Conservation (phyloP, 2,797 vertebrate species). For the Apodemus agrarius region DNA sequence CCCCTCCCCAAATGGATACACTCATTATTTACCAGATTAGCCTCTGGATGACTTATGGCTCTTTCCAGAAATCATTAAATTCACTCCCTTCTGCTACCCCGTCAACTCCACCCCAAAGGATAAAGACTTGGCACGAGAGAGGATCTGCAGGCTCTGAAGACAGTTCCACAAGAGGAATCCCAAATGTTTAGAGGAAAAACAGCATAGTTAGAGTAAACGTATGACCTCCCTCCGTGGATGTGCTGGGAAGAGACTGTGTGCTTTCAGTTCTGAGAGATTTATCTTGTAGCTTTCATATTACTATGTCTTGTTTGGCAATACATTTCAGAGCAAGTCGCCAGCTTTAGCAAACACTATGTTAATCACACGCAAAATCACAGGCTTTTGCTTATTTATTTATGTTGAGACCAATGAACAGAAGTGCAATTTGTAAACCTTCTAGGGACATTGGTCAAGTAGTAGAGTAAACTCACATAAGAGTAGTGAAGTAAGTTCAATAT, state of each 20-base stretch:
- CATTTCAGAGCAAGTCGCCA: not conserved
- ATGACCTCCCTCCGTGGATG: slow-evolving; percentile 65
- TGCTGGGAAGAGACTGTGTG: slow-evolving; percentile 23
- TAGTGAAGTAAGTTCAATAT: not conserved
- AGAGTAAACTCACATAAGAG: not conserved
- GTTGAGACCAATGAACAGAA: not conserved
- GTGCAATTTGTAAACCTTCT: not conserved
- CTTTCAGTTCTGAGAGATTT: slow-evolving; percentile 30
- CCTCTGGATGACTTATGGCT: slow-evolving; percentile 73
- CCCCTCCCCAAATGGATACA: slow-evolving; percentile 50
- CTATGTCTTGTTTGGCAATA: not conserved
- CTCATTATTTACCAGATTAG: slow-evolving; percentile 66
- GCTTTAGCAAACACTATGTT: slow-evolving; percentile 1
- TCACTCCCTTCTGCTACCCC: slow-evolving; percentile 56
- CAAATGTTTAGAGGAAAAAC: slow-evolving; percentile 71
- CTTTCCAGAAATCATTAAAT: slow-evolving; percentile 79
- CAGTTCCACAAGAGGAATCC: slow-evolving; percentile 65
- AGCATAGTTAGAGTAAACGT: slow-evolving; percentile 54
- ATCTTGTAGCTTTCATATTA: slow-evolving; percentile 38
- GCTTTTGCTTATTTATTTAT: not conserved
- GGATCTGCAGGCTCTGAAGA: slow-evolving; percentile 41
- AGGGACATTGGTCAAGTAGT: not conserved
- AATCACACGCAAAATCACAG: slow-evolving; percentile 36
- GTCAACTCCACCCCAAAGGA: slow-evolving; percentile 53
- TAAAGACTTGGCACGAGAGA: slow-evolving; percentile 57